phyloP scores from a whole-genome alignment of 2,113 vertebrate species.

The Chrysochloris asiatica region DNA sequence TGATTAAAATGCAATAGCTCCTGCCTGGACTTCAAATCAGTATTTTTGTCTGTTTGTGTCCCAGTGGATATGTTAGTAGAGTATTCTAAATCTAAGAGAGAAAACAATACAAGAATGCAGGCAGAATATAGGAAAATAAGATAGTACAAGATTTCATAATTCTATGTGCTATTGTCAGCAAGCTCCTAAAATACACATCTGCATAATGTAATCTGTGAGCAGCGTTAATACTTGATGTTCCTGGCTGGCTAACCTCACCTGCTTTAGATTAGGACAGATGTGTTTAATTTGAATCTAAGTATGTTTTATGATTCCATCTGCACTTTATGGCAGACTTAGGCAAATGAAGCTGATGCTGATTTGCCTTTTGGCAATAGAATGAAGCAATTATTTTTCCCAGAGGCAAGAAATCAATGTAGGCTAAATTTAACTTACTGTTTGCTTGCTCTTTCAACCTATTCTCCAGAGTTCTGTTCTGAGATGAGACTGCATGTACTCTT shows the following conservation, averaged over 20 bases:
- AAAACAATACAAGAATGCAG: background rate
- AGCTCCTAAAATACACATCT: background rate
- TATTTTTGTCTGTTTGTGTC: background rate
- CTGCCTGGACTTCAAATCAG: background rate
- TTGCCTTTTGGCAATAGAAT: slow-evolving; percentile 71
- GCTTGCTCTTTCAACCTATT: background rate
- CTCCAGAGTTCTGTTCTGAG: background rate
- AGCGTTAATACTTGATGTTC: slow-evolving; percentile 24
- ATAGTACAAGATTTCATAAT: background rate
- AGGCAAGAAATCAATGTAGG: slow-evolving; percentile 63
- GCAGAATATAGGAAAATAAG: background rate
- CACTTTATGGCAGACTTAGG: slow-evolving; percentile 66
- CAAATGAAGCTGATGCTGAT: slow-evolving; percentile 73
- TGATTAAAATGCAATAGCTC: slow-evolving; percentile 35
- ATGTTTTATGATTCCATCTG: slow-evolving; percentile 67
- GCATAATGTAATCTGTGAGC: background rate
- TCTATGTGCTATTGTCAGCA: background rate
- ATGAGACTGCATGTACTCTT: background rate
- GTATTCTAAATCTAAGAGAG: background rate
- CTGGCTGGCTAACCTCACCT: slow-evolving; percentile 44
- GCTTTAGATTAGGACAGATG: slow-evolving; percentile 67
- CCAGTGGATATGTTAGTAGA: background rate
- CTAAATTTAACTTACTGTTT: slow-evolving; percentile 67
- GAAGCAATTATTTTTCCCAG: slow-evolving; percentile 72
- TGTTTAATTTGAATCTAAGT: slow-evolving; percentile 73